phyloP scores from a whole-genome alignment of 1,140 invertebrate genomes.

The Radopholus similis region DNA sequence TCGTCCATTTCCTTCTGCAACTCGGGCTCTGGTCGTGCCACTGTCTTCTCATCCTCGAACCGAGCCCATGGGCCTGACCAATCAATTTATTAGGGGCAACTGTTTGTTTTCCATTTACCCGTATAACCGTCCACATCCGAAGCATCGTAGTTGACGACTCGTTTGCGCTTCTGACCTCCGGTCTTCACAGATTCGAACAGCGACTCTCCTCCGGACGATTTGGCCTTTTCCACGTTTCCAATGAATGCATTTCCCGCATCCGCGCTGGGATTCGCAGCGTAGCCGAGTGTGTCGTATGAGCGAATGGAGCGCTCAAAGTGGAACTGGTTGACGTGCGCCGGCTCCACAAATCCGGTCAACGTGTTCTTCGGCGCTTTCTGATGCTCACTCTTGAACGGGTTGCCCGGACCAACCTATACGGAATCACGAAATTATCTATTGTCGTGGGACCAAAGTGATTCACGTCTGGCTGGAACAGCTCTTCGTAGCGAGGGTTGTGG shows the following conservation, averaged over 20 bases:
- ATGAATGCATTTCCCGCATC: constrained; percentile 65
- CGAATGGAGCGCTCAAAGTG: constrained; percentile 95
- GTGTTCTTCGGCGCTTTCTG: constrained; percentile 73
- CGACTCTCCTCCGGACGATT: constrained; percentile 35
- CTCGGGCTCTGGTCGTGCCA: constrained; percentile 80
- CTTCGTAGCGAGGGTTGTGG: constrained; percentile 90
- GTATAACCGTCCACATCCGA: constrained; percentile 78
- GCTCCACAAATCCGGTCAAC: constrained; percentile 87
- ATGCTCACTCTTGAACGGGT: constrained; percentile 55
- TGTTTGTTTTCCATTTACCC: constrained; percentile 28
- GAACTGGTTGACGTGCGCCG: constrained; percentile 89
- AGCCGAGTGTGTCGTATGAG: constrained; percentile 78
- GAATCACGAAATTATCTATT: constrained; percentile 16
- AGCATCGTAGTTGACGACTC: constrained; percentile 82
- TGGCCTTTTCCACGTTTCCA: constrained; percentile 50
- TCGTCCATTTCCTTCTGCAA: constrained; percentile 88
- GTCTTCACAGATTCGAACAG: constrained; percentile 57
- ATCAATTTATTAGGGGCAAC: background rate
- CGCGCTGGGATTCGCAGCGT: constrained; percentile 86
- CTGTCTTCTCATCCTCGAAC: constrained; percentile 80
- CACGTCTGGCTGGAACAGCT: constrained; percentile 83
- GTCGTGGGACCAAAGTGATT: constrained; percentile 13
- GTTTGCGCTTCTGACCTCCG: constrained; percentile 75
- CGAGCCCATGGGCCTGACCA: constrained; percentile 95
- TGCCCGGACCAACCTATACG: constrained; percentile 49